These are phyloP conservation scores for Ephialtes manifestator DNA, from an alignment of 2,888 invertebrate genomes.

Conservation along the genomic window DNA sequence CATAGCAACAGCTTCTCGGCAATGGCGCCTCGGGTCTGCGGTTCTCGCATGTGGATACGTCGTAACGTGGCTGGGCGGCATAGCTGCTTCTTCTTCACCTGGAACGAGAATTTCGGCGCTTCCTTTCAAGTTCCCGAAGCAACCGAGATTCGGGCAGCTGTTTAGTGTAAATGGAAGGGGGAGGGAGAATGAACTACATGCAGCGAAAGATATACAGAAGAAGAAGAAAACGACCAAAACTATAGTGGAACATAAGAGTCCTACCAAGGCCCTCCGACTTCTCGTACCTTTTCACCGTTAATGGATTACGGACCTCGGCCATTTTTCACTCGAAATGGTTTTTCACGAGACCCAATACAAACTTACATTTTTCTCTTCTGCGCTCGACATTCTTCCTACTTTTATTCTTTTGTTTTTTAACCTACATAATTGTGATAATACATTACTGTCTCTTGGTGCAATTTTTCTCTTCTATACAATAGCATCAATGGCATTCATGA, in stretches of 20 bases:
- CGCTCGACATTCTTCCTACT: not conserved
- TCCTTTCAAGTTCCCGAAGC: constrained; percentile 53
- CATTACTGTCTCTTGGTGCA: no score
- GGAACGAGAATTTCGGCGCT: constrained; percentile 53
- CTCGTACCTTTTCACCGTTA: constrained; percentile 65
- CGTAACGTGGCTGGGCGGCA: not conserved
- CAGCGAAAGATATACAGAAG: constrained; percentile 9
- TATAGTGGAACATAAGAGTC: constrained; percentile 1
- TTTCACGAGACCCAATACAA: constrained; percentile 73
- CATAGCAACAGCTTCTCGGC: constrained; percentile 28
- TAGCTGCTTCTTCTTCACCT: constrained; percentile 31
- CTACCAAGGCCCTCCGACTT: constrained; percentile 47
- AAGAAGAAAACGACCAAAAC: constrained; percentile 35
- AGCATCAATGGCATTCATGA: no score
- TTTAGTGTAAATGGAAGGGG: not conserved
- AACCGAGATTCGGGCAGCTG: constrained; percentile 27
- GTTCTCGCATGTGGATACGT: constrained; percentile 10
- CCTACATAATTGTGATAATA: not conserved
- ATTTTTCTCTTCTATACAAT: no score
- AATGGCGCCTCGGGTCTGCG: constrained; percentile 49
- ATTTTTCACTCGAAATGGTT: constrained; percentile 82
- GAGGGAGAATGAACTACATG: constrained; percentile 27
- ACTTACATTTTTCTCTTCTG: constrained; percentile 52
- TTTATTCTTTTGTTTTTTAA: not conserved
- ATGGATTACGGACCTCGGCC: constrained; percentile 75